Conservation (phyloP, 2,888 invertebrate genomes). For the Drepana falcataria region DNA sequence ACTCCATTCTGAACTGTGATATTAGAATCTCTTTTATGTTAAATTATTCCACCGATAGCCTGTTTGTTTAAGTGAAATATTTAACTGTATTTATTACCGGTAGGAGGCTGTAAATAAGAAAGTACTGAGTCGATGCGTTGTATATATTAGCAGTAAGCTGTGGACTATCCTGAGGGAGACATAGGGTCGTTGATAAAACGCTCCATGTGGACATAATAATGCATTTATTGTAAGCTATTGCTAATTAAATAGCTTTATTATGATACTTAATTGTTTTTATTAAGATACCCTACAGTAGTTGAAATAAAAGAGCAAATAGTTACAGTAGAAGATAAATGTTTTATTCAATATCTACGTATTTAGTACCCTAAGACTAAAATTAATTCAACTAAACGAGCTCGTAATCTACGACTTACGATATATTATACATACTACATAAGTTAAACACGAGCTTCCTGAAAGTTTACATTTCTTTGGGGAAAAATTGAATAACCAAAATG, state of each 20-base stretch:
- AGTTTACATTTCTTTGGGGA: too few relatives aligned
- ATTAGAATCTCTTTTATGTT: slow-evolving; percentile 44
- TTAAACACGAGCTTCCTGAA: too few relatives aligned
- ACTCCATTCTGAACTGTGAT: slow-evolving; percentile 73
- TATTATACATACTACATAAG: too few relatives aligned
- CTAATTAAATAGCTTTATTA: slow-evolving; percentile 39
- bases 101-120: slow-evolving; percentile 51
- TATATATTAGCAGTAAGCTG: slow-evolving; percentile 50
- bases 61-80: slow-evolving; percentile 33
- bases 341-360: not conserved
- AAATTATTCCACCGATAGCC: slow-evolving; percentile 59
- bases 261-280: slow-evolving; percentile 8
- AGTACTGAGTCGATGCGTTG: slow-evolving; percentile 38
- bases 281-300: not conserved
- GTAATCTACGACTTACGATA: too few relatives aligned
- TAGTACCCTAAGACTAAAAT: too few relatives aligned
- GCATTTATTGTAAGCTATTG: slow-evolving; percentile 56
- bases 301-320: not conserved
- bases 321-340: not conserved
- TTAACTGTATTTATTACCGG: slow-evolving; percentile 63
- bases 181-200: slow-evolving; percentile 22
- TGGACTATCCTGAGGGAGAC: slow-evolving; percentile 11
- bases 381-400: too few relatives aligned
- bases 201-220: slow-evolving; percentile 35
- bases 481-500: too few relatives aligned